Evolutionary conservation across 1,140 invertebrate species (phyloP), one percentile per base, ranked within the genome.

Genomic region (Drosophila suzukii): DNA sequence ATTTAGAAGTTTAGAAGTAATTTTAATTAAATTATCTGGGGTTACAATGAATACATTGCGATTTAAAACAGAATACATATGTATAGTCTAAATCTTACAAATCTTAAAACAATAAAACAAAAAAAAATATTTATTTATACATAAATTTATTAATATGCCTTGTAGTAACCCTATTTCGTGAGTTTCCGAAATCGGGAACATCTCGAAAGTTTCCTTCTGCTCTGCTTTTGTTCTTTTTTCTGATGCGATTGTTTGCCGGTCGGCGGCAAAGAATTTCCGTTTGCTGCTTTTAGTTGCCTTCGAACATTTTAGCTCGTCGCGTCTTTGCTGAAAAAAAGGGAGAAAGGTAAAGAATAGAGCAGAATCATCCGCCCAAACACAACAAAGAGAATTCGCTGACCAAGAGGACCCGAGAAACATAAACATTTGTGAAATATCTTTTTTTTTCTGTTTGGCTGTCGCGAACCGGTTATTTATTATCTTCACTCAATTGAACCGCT

Each of bases 231-330:
- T 51, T 71, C 30, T 46, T 55, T 60, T 76, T 76, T 51, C 55
- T 70, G 73, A 38, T 66, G 59, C 62, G 41, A 43, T 61, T 55
- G 61, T 78, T 74, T 61, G 73, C 55, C 56, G 54, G 71, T 67
- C 81, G 44, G 34, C 53, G 56, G 43, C 49, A 53, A 56, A 72
- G 55, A 65, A 61, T 82, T 66, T 53, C 60, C 53, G 47, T 61
- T 82, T 68, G 53, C 61, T 49, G 43, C 62, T 62, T 82, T 82
- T 50, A 82, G 83, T 86, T 88, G 83, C 62, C 49, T 46, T 65
- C 65, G 83, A 82, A 73, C 82, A 68, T 79, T 88, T 53, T 82
- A 81, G 60, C 73, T 81, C 65, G 81, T 77, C 78, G 83, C 74
- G 70, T 88, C 79, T 67, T 30, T 51, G 63, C 51, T 56, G 57